Percentiles rank a stretch among this genome's conserved stretches.
phyloP scores from a whole-genome alignment of 1,140 invertebrate species.

The Dolichoris vasculosae region DNA sequence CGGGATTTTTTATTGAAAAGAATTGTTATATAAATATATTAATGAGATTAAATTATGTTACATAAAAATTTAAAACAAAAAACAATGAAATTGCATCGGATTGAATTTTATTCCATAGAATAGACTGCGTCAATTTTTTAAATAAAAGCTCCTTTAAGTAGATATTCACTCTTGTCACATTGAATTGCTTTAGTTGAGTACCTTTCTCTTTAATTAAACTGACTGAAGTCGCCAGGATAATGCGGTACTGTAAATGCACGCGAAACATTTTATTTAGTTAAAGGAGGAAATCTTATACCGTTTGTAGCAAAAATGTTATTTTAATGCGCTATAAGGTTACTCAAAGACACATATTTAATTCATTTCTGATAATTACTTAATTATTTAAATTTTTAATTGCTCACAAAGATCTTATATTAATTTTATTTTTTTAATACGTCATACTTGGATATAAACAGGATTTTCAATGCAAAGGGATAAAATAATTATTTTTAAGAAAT shows the following conservation, averaged over 20 bases:
- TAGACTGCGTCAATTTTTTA: neutral
- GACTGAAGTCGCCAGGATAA: neutral
- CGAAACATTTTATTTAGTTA: neutral
- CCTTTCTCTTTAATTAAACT: slow-evolving; percentile 24
- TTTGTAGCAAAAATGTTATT: neutral
- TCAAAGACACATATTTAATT: neutral
- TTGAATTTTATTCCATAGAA: neutral
- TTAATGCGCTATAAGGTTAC: neutral
- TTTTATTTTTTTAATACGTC: too few relatives aligned
- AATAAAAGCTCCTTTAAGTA: neutral
- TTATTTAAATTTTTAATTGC: too few relatives aligned
- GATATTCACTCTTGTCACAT: slow-evolving; percentile 8
- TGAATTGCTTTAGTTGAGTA: neutral
- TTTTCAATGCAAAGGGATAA: too few relatives aligned
- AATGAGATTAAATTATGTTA: neutral
- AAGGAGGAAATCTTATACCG: neutral
- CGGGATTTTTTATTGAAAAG: too few relatives aligned
- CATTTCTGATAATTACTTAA: neutral
- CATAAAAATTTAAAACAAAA: neutral
- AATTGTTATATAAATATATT: neutral
- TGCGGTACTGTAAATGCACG: neutral
- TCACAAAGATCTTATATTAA: too few relatives aligned
- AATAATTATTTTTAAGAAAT: too few relatives aligned
- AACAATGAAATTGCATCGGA: neutral
- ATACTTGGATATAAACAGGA: too few relatives aligned